A percentile compares a stretch with the other conserved stretches of the same genome.
Evolutionary conservation across 2,797 vertebrate genomes (phyloP).

Genomic region (Streptopelia turtur): DNA sequence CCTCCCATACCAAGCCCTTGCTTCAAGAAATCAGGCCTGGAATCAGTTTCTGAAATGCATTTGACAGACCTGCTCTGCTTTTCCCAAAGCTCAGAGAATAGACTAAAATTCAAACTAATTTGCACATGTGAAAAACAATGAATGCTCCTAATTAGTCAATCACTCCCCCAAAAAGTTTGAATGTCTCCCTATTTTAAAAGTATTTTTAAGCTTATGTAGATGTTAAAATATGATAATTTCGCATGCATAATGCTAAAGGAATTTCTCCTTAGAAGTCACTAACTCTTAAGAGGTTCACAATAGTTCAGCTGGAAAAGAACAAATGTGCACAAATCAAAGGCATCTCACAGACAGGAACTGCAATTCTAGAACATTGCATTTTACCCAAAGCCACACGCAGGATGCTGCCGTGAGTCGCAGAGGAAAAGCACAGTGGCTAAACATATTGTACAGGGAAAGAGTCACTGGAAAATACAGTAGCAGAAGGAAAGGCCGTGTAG

Average conservation of each 20-base stretch:
- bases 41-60: conserved; percentile 65
- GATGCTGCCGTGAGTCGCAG: not conserved
- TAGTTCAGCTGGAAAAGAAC: not conserved
- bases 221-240: conserved; percentile 24
- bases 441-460: not conserved
- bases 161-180: not conserved
- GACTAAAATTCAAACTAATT: conserved; percentile 37
- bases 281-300: not conserved
- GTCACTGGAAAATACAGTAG: rapidly evolving
- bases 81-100: conserved; percentile 20
- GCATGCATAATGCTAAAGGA: not conserved
- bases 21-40: conserved; percentile 63
- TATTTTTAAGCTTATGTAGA: not conserved
- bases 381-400: not conserved
- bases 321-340: not conserved
- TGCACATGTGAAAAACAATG: not conserved
- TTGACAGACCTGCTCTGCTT: conserved; percentile 66
- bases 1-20: conserved; percentile 78
- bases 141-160: conserved; percentile 25
- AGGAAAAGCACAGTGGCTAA: not conserved
- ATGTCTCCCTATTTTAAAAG: not conserved
- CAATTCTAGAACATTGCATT: not conserved
- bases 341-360: not conserved
- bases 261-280: not conserved
- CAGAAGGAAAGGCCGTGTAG: not conserved